Evolutionary conservation across 2,888 invertebrate species (phyloP).

Genomic region (Micoletzkya japonica): DNA sequence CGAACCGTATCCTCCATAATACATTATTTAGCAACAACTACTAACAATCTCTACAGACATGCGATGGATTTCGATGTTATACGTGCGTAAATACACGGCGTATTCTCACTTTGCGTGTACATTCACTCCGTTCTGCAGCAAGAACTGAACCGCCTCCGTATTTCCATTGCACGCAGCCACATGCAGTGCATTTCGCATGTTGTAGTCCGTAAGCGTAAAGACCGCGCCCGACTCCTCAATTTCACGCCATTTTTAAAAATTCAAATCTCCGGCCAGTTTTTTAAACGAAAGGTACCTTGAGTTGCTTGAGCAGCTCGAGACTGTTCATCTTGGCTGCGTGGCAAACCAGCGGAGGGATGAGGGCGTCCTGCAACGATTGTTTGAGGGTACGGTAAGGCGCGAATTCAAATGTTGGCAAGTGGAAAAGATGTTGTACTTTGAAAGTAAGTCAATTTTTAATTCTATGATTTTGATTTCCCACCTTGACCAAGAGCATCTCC

Average conservation of each 20-base stretch:
- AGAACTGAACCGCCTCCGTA: slow-evolving; percentile 73
- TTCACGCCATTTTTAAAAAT: not conserved
- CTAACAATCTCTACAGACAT: too few species aligned
- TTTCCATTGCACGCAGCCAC: slow-evolving; percentile 79
- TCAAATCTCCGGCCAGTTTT: not conserved
- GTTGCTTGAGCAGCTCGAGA: slow-evolving; percentile 55
- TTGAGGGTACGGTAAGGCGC: not conserved
- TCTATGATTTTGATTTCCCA: not conserved
- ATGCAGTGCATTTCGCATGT: slow-evolving; percentile 80
- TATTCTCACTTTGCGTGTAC: slow-evolving; percentile 72
- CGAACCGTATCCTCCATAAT: too few species aligned
- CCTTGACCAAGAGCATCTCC: slow-evolving; percentile 28
- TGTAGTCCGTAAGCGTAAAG: slow-evolving; percentile 76
- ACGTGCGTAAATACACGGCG: slow-evolving; percentile 2
- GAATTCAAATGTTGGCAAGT: not conserved
- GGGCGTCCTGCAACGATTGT: slow-evolving; percentile 65
- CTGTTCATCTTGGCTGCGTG: slow-evolving; percentile 70
- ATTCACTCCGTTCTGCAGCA: slow-evolving; percentile 79
- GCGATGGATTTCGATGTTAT: not conserved
- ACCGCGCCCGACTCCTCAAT: slow-evolving; percentile 73
- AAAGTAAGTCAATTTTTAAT: not conserved
- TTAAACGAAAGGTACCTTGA: slow-evolving; percentile 35
- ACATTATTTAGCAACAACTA: too few species aligned
- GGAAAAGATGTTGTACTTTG: not conserved
- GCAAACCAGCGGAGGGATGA: slow-evolving; percentile 76